Base-by-base conservation (phyloP, 1,140 invertebrate genomes). In the Drosophila seguyi region DNA sequence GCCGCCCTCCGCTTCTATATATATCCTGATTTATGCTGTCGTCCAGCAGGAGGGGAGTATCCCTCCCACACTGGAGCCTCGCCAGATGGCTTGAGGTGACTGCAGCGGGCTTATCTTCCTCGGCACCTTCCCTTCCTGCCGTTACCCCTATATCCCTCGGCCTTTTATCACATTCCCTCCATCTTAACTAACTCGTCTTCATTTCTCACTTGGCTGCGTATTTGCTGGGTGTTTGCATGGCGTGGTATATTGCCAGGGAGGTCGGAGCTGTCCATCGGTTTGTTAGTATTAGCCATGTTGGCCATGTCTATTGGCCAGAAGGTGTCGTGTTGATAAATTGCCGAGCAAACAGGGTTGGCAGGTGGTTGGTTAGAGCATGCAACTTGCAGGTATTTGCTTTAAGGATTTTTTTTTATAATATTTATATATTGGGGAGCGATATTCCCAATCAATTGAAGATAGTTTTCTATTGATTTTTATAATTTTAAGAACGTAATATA, bases 131-230 rank as follows among this genome's bases (percentile, higher is more conserved):
- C 31, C n/a, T 31, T 42, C 48, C 48, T 16, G 20, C 16, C 45
- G 2, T 27, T 42, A 4, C 18, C 18, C 31, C 34, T 18, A 0
- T 10, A 13, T 47, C 25, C 27, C 16, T 18, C 47, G 3, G 14
- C 58, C 61, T 34, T 42, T 41, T 39, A 41, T 31, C 20, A 29
- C 39, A 6, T n/a, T 16, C 10, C 20, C 25, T 22, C 65, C 48
- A 60, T 63, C 79, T 83, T 90, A 81, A 90, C 87, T 75, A 90
- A 90, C 86, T 90, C 88, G 80, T 90, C 87, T 90, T 90, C 88
- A 90, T 90, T 90, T 90, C 83, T 83, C 87, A 91, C 79, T 84
- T 83, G 79, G 83, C 41, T 90, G 86, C 63, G 75, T 90, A 83
- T 90, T 90, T 90, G 79, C 87, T 48, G 57, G 68, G 76, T 61